Evolutionary conservation across 2,797 vertebrate species (phyloP).

Genomic region (Myoxocephalus aenaeus): DNA sequence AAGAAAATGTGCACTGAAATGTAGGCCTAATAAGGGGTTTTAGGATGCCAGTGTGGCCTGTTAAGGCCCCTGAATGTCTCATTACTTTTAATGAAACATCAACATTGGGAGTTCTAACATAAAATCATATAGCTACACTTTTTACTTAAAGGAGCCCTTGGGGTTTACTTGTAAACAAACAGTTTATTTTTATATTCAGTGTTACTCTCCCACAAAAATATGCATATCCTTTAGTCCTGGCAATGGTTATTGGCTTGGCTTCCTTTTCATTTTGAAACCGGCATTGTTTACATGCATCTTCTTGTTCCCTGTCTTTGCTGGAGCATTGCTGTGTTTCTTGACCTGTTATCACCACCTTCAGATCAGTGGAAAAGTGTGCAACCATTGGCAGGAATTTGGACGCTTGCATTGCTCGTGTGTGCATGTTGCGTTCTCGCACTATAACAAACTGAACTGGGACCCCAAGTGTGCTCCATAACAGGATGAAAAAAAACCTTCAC

Average conservation of each 20-base stretch:
- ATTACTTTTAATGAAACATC: slow-evolving; percentile 22
- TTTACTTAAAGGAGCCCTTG: background rate
- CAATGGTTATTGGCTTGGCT: background rate
- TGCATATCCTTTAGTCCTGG: background rate
- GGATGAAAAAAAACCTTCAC: background rate
- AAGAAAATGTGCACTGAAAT: slow-evolving; percentile 1
- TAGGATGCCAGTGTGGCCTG: background rate
- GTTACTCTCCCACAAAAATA: background rate
- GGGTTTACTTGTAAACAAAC: background rate
- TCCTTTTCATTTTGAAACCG: too few relatives aligned
- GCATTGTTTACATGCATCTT: background rate
- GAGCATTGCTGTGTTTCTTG: background rate
- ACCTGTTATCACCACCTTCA: background rate
- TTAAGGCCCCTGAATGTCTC: slow-evolving; percentile 1
- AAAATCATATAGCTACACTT: background rate
- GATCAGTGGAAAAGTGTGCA: background rate
- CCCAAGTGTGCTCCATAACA: background rate
- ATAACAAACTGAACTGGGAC: background rate
- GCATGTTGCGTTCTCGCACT: background rate
- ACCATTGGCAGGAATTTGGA: background rate
- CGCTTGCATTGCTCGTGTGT: background rate
- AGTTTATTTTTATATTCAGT: background rate
- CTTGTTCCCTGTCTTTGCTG: background rate
- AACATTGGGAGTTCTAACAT: background rate
- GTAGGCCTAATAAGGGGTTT: slow-evolving; percentile 26